A percentile compares a stretch with the other conserved stretches of the same genome.
These are phyloP conservation scores for Drosophila neotestacea DNA, from an alignment of 2,888 invertebrate genomes.

Conservation along the genomic window DNA sequence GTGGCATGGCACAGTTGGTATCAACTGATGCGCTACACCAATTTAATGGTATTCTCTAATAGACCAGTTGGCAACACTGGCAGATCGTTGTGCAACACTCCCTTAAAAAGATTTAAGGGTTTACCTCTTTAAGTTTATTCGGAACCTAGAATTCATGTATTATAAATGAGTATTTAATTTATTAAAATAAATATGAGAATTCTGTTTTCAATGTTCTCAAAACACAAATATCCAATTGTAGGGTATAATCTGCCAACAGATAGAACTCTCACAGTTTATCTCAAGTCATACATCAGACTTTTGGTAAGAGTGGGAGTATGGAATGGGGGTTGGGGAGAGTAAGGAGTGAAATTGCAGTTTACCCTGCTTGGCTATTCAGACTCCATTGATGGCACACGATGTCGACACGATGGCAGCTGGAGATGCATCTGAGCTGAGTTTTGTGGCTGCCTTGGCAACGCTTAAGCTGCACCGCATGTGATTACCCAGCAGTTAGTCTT, in stretches of 20 bases:
- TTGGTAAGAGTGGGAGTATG: slow-evolving; percentile 29
- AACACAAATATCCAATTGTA: slow-evolving; percentile 14
- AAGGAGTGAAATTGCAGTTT: slow-evolving; percentile 21
- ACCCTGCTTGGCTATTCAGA: slow-evolving; percentile 31
- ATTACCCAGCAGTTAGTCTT: slow-evolving; percentile 79
- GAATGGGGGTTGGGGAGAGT: slow-evolving; percentile 5
- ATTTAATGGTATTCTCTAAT: slow-evolving; percentile 6
- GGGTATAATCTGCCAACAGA: slow-evolving; percentile 35
- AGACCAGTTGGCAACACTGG: not conserved
- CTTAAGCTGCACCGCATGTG: slow-evolving; percentile 76
- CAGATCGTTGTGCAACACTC: slow-evolving; percentile 5
- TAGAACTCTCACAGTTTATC: slow-evolving; percentile 60
- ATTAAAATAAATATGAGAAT: not conserved
- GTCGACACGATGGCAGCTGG: slow-evolving; percentile 48
- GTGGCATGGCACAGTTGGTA: slow-evolving; percentile 11
- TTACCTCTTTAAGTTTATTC: no score
- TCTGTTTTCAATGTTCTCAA: not conserved
- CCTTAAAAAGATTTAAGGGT: not conserved
- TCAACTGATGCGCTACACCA: slow-evolving; percentile 30
- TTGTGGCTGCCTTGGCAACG: slow-evolving; percentile 62
- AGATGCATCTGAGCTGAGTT: slow-evolving; percentile 42
- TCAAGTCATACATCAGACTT: slow-evolving; percentile 67
- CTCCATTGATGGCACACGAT: slow-evolving; percentile 73
- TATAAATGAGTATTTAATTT: not conserved
- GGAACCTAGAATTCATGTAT: not conserved